phyloP scores from a whole-genome alignment of 2,888 invertebrate species.

The Stenurella melanura region DNA sequence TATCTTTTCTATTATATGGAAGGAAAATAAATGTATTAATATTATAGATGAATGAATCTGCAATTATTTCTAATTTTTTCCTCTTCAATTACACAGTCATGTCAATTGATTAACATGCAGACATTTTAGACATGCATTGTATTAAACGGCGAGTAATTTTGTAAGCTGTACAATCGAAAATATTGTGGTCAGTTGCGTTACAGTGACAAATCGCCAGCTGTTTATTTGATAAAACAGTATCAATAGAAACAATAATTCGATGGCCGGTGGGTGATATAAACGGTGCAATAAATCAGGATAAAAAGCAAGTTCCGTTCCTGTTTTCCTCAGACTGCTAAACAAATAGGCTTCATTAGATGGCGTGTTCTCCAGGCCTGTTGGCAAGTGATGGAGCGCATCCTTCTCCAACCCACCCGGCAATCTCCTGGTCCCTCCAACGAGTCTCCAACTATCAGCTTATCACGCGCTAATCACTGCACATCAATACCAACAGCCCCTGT shows the following conservation, averaged over 20 bases:
- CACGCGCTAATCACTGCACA: constrained; percentile 62
- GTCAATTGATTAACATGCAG: too few species aligned
- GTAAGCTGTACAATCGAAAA: background rate
- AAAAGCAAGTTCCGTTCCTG: constrained; percentile 55
- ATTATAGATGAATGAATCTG: too few species aligned
- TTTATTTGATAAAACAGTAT: constrained; percentile 47
- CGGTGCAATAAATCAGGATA: constrained; percentile 56
- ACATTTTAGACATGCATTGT: background rate
- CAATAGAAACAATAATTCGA: constrained; percentile 53
- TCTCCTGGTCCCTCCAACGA: constrained; percentile 14
- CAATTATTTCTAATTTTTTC: too few species aligned
- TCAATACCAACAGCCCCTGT: constrained; percentile 53
- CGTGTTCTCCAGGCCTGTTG: constrained; percentile 40
- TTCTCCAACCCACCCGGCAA: constrained; percentile 31
- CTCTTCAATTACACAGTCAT: too few species aligned
- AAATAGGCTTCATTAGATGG: constrained; percentile 53
- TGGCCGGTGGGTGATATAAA: constrained; percentile 50
- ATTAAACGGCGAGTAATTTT: background rate
- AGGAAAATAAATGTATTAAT: too few species aligned
- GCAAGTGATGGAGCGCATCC: constrained; percentile 50
- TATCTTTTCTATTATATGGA: too few species aligned
- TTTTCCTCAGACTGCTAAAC: constrained; percentile 55
- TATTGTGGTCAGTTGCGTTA: constrained; percentile 11
- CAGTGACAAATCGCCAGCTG: constrained; percentile 37
- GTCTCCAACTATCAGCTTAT: constrained; percentile 51